Base-by-base conservation (phyloP, 2,888 invertebrate genomes). In the Sturmia bella region DNA sequence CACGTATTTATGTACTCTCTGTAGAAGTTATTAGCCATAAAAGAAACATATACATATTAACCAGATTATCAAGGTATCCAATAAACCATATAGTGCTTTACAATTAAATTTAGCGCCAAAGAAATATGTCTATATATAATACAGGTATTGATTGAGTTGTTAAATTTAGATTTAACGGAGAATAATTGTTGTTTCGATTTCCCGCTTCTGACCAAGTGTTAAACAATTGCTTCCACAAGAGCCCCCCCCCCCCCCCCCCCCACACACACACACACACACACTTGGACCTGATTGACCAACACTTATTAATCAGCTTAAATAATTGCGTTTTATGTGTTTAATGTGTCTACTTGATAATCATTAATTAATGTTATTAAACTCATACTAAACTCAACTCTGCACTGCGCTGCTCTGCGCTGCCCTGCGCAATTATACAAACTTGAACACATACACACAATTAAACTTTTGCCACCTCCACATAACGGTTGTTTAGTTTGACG, bases 221-320 rank as follows among this genome's bases (percentile, higher is more conserved):
- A 19, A 75, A 59, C 68, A 68, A 59, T 39, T 76, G 43, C 32
- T 43, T 69, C 15, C 21, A 52, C 39, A 54, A 54, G 19, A 57
- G 11, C 39, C 21, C 45, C 74, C 32, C n/a, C n/a, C n/a, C n/a
- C n/a, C n/a, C n/a, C n/a, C n/a, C n/a, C n/a, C n/a, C n/a, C n/a
- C n/a, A n/a, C n/a, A n/a, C n/a, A n/a, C n/a, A n/a, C n/a, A n/a
- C n/a, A n/a, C n/a, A n/a, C n/a, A 63, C 52, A 61, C 4, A 37
- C 54, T 76, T 66, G 57, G 21, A 24, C 11, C 56, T 52, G 77
- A 74, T 70, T 73, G 76, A 63, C 78, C 82, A 74, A 66, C 66
- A 82, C 74, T 78, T 78, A 59, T 64, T 78, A 82, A 82, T 82
- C 78, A 78, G 75, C 78, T 75, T 75, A 82, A 82, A 82, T 75